These are phyloP conservation scores for Megalonaias nervosa DNA, from an alignment of 1,140 invertebrate genomes.

Conservation along the genomic window DNA sequence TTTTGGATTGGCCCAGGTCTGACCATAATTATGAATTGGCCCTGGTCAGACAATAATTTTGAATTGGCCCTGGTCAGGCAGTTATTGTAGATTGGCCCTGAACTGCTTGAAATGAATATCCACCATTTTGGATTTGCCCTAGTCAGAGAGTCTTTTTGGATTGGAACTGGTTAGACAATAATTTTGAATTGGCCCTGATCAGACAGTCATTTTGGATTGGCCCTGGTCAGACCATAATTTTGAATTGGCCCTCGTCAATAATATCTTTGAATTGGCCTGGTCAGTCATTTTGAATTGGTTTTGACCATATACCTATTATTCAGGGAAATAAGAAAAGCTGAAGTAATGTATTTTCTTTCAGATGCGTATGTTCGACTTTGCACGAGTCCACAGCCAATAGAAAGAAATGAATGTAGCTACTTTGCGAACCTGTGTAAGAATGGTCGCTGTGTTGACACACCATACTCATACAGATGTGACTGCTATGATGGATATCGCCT, in stretches of 20 bases:
- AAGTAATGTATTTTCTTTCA: slow-evolving; percentile 40
- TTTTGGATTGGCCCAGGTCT: too few relatives aligned
- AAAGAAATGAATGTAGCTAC: slow-evolving; percentile 76
- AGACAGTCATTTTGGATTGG: neutral
- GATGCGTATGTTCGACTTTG: slow-evolving; percentile 69
- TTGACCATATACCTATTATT: neutral
- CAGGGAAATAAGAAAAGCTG: too few relatives aligned
- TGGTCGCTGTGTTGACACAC: slow-evolving; percentile 83
- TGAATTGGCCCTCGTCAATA: too few relatives aligned
- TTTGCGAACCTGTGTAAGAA: slow-evolving; percentile 84
- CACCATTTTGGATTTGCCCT: too few relatives aligned
- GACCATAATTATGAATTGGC: too few relatives aligned
- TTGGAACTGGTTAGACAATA: neutral
- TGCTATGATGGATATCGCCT: slow-evolving; percentile 87
- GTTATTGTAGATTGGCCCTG: too few relatives aligned
- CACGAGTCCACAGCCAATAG: slow-evolving; percentile 34
- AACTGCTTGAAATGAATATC: too few relatives aligned
- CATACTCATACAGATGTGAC: slow-evolving; percentile 81
- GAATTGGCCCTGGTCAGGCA: too few relatives aligned
- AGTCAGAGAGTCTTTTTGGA: too few relatives aligned
- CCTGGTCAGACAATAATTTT: too few relatives aligned
- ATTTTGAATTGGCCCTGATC: neutral
- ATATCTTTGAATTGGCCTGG: neutral
- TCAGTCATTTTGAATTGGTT: too few relatives aligned
- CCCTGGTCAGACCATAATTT: neutral